Base-by-base conservation (phyloP, 2,888 invertebrate genomes). In the Napeogenes sylphis region DNA sequence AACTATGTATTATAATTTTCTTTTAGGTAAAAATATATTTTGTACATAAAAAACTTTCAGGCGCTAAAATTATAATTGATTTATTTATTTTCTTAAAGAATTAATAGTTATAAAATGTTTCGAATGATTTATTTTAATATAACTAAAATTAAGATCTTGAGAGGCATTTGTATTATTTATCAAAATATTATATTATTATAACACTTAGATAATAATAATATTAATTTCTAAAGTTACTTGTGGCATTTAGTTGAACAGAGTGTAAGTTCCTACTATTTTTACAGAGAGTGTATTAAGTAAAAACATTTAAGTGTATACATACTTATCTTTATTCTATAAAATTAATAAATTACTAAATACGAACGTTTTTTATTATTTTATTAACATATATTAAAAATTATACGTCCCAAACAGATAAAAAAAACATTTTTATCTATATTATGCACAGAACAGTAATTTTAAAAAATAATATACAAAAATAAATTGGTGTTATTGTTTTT, bases 191-290 rank as follows among this genome's bases (percentile, higher is more conserved):
- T 55, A 13, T 30, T 55, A 38, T 30, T 35, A 10, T 42, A 42
- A 42, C 10, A 42, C 2, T 42, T 35, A 55, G 55, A 32, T 13
- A 32, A 14, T 47, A 21, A 21, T 21, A 30, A 51, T 51, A 51
- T 59, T 61, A 61, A 14, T 30, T 33, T 38, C 42, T 55, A 53
- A 59, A 61, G 56, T 60, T 57, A 59, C 58, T 62, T 66, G 63
- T 71, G 71, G 74, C 75, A 75, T 76, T 75, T 74, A 70, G 67
- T 69, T 72, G 68, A 72, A 69, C 67, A 71, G 68, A 72, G 66
- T 71, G 62, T 77, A 77, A 75, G 82, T 82, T 82, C 82, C 82
- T 82, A 82, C 75, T 77, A 78, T 71, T 73, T 74, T 78, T 76
- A 76, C 61, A 65, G 73, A 80, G 70, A 74, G 70, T 78, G 74